phyloP scores from a whole-genome alignment of 2,888 invertebrate species.

The Emesis castigata region DNA sequence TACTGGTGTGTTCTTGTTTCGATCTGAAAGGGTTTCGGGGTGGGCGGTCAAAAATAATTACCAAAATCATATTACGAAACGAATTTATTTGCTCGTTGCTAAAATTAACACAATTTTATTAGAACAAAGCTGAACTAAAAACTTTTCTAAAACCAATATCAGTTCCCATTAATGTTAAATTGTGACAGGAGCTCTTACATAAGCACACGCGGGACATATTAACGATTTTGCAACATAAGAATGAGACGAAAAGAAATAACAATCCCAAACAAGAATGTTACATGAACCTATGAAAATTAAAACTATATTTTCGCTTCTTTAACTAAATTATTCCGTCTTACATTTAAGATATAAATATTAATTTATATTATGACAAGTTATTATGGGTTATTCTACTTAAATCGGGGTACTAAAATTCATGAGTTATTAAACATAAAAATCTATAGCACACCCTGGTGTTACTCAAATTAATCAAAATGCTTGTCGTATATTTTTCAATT shows the following conservation, averaged over 20 bases:
- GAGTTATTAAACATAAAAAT: slow-evolving; percentile 1
- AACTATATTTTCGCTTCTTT: slow-evolving; percentile 6
- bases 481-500: neutral
- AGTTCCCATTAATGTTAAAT: slow-evolving; percentile 78
- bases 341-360: neutral
- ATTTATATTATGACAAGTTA: slow-evolving; percentile 3
- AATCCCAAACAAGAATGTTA: slow-evolving; percentile 79
- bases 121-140: slow-evolving; percentile 85
- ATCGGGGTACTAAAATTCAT: neutral
- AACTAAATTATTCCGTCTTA: neutral
- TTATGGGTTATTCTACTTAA: neutral
- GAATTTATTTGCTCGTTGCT: slow-evolving; percentile 87
- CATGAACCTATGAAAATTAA: neutral
- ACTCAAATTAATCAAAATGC: slow-evolving; percentile 1
- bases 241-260: slow-evolving; percentile 75
- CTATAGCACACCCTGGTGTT: neutral
- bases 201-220: slow-evolving; percentile 1
- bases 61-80: slow-evolving; percentile 87
- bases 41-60: slow-evolving; percentile 86
- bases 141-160: slow-evolving; percentile 77
- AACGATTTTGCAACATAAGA: neutral
- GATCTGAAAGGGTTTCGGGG: slow-evolving; percentile 81
- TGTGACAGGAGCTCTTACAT: slow-evolving; percentile 12
- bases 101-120: slow-evolving; percentile 85
- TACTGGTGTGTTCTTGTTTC: slow-evolving; percentile 81